Conservation (phyloP, 2,888 invertebrate genomes). For the Trichacis sp. region DNA sequence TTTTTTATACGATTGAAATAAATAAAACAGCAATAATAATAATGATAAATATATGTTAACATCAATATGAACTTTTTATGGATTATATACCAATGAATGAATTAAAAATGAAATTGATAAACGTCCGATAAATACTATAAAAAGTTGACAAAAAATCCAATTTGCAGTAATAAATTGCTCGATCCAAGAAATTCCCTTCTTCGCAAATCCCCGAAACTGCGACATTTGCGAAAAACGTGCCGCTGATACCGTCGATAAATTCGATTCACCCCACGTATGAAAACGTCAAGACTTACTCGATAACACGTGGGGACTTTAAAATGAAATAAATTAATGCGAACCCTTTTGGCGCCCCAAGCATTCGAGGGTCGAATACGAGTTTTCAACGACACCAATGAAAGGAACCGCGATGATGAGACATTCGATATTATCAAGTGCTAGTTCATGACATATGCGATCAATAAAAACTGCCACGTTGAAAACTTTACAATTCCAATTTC, state of each 20-base stretch:
- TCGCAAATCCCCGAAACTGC: background rate
- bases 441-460: slow-evolving; percentile 21
- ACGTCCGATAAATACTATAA: too few relatives aligned
- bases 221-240: too few relatives aligned
- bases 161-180: too few relatives aligned
- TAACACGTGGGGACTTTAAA: slow-evolving; percentile 58
- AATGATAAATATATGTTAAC: too few relatives aligned
- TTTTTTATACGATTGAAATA: too few relatives aligned
- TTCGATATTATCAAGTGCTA: slow-evolving; percentile 28
- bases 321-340: slow-evolving; percentile 62
- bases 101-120: too few relatives aligned
- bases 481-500: background rate
- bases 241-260: slow-evolving; percentile 22
- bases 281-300: slow-evolving; percentile 44
- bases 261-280: slow-evolving; percentile 31
- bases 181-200: background rate
- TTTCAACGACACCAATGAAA: slow-evolving; percentile 26
- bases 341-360: slow-evolving; percentile 36
- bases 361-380: slow-evolving; percentile 45
- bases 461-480: slow-evolving; percentile 15
- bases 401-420: slow-evolving; percentile 19
- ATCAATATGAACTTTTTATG: too few relatives aligned
- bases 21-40: too few relatives aligned
- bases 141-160: too few relatives aligned
- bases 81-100: too few relatives aligned